phyloP scores from a whole-genome alignment of 2,113 vertebrate genomes.

The Octodon degus region DNA sequence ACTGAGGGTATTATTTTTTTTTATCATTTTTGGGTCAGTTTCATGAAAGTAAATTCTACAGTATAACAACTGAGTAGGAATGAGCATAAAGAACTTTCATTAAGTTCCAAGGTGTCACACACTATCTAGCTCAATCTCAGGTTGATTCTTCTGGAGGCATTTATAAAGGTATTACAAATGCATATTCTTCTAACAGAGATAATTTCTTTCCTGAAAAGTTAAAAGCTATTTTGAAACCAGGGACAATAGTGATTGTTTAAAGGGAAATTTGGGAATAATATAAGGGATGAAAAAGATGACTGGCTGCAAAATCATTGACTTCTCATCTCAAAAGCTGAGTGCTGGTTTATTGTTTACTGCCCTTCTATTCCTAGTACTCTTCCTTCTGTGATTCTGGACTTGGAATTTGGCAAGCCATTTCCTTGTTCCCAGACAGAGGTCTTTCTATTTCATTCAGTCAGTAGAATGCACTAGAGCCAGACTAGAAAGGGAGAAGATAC shows the following conservation, averaged over 20 bases:
- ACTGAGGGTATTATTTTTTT: conserved; percentile 52
- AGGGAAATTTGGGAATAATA: not conserved
- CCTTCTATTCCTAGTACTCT: not conserved
- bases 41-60: conserved; percentile 27
- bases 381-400: not conserved
- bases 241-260: not conserved
- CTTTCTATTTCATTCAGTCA: not conserved
- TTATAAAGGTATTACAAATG: not conserved
- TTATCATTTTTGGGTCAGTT: conserved; percentile 47
- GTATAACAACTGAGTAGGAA: not conserved
- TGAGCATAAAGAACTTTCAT: not conserved
- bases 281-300: not conserved
- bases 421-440: not conserved
- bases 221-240: not conserved
- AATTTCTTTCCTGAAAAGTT: conserved; percentile 54
- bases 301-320: not conserved
- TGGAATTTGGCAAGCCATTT: not conserved
- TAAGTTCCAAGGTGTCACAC: not conserved
- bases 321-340: not conserved
- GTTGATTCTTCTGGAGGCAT: not conserved
- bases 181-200: not conserved
- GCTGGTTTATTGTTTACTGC: not conserved
- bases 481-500: not conserved
- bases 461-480: not conserved
- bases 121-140: not conserved